phyloP scores from a whole-genome alignment of 1,140 invertebrate species.

The Sitodiplosis mosellana region DNA sequence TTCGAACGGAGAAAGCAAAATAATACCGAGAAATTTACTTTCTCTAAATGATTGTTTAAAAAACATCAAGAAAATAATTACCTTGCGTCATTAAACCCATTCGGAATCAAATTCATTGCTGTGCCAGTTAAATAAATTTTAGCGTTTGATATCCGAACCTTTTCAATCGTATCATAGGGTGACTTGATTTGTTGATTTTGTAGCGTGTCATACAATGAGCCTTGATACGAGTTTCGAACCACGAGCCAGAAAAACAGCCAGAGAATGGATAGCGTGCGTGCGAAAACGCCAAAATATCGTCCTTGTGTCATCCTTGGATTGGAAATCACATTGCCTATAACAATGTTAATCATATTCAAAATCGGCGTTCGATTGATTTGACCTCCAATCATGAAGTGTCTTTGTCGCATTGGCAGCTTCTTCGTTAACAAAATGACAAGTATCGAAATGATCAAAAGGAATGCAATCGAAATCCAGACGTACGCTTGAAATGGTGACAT shows the following conservation, averaged over 20 bases:
- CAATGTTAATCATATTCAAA: background rate
- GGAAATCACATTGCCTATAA: background rate
- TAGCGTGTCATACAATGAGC: background rate
- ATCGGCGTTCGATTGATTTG: background rate
- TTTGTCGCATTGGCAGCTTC: no score
- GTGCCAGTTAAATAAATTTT: no score
- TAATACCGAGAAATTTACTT: no score
- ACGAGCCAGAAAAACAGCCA: background rate
- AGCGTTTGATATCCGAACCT: background rate
- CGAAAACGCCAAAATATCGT: background rate
- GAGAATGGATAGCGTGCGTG: background rate
- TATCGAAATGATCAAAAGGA: background rate
- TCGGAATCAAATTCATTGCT: no score
- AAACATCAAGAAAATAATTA: no score
- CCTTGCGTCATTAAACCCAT: no score
- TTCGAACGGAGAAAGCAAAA: no score
- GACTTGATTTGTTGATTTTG: background rate
- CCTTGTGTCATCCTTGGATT: background rate
- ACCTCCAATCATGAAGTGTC: background rate
- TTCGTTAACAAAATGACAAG: no score
- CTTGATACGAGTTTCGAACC: background rate
- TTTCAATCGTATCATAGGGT: background rate
- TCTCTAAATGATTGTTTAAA: no score
- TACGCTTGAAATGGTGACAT: background rate
- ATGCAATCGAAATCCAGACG: background rate